Conservation (phyloP, 2,113 vertebrate species). For the Zapornia atra region DNA sequence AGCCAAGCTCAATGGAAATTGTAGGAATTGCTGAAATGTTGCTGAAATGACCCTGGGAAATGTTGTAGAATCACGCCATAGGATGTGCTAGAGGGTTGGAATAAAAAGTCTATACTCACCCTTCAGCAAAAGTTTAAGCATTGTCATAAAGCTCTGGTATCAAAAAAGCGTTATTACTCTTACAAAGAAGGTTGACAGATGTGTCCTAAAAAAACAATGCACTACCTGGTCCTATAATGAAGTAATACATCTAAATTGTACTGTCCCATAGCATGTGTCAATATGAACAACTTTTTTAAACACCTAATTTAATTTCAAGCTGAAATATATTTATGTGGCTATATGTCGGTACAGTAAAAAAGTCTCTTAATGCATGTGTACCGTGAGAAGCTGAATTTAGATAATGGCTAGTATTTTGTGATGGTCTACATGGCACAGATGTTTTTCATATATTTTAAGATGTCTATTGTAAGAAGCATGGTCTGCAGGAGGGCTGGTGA, state of each 20-base stretch:
- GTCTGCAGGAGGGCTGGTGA: conserved; percentile 43
- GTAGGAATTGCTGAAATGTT: neutral
- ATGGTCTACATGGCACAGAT: neutral
- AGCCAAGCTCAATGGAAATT: neutral
- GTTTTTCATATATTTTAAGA: conserved; percentile 67
- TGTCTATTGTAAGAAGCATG: conserved; percentile 50
- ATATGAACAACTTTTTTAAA: neutral
- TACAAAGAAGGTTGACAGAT: neutral
- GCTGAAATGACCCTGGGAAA: neutral
- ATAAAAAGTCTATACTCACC: neutral
- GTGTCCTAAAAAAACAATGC: neutral
- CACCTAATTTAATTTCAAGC: neutral
- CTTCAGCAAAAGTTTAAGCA: neutral
- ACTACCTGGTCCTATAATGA: neutral
- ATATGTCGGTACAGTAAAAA: neutral
- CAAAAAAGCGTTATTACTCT: neutral
- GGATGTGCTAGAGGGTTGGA: too few species aligned
- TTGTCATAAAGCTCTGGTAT: neutral
- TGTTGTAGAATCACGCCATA: neutral
- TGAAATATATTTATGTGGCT: neutral
- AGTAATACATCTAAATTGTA: neutral
- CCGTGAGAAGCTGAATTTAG: neutral
- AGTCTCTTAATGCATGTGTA: neutral
- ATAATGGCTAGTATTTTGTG: neutral
- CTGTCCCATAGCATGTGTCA: neutral